Base-by-base conservation (phyloP, 30 jellyfish, hydroid and myxozoan species). In the Chrysaora quinquecirrha region DNA sequence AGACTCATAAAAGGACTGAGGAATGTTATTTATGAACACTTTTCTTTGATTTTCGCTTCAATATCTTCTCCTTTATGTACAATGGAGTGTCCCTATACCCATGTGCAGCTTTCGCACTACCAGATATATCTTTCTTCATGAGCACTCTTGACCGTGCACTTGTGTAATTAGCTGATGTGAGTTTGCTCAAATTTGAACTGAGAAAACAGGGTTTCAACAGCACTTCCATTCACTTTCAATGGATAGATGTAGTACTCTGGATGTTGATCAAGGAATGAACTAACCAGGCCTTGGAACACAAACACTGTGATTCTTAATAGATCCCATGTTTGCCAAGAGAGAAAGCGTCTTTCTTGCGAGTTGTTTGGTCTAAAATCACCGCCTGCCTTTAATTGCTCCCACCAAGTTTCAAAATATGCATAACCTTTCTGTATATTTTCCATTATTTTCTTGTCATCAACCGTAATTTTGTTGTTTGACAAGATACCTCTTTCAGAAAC, bases 31-130 rank as follows among this genome's bases (percentile, higher is more conserved):
- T 43, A 43, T 6, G 58, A 43, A 43, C 9, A 43, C 16, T 43
- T 43, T 6, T 9, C 16, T 43, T 6, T 43, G 9, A 43, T 16
- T 43, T 43, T 16, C 58, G 58, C 58, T 43, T 43, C 16, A 43
- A 43, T 43, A 43, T 43, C 16, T 43, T 43, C 16, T 43, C 58
- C 58, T 43, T 43, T 16, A 43, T 16, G 16, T 43, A 43, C 58
- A 43, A 43, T 43, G 58, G 58, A 16, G 58, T 43, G 58, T 43
- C 58, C 58, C 58, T 43, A 43, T 43, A 43, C 58, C 58, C 58
- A 6, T 43, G 58, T 43, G 58, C 58, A 43, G 58, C 58, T 43
- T 43, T 43, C 16, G 58, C 58, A 43, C 12, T 6, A 16, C 58
- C 58, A 43, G 58, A 43, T 6, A 43, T 43, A 16, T 43, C 58